Evolutionary conservation across 2,113 vertebrate species (phyloP), one percentile per base, ranked within the genome.

Genomic region (Regulus satrapa): DNA sequence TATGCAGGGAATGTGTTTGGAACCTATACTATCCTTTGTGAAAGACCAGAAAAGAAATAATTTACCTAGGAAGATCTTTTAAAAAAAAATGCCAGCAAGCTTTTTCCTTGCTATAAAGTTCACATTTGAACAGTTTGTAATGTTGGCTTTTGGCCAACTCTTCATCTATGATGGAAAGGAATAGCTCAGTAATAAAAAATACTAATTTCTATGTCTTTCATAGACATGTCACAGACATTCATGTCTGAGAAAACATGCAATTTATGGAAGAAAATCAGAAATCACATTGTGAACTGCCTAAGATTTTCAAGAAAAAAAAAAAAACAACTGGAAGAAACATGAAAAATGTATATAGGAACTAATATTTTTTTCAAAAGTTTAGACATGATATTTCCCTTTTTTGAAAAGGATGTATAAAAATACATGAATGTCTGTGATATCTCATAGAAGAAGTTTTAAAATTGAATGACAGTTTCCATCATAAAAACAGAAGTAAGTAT

Each of bases 241-340:
- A 25, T 73, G 41, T 56, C 84, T 18, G 24, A 49, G 41, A 82
- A 89, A 83, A 92, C 48, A 81, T 45, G 48, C 78, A 75, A 78
- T 94, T 95, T 94, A 32, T 56, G 67, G 56, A 87, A 59, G 68
- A 85, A 93, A 92, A 92, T 91, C 87, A 38, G 63, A 86, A 71
- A 84, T 89, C 49, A 52, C 48, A 72, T 78, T 77, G 48, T 72
- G 62, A 91, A 52, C 24, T 72, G 28, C 66, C 72, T 80, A 84
- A 80, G 51, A 83, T 62, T 92, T 85, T 95, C 13, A 74, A 56
- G 51, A 29, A 80, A 82, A 41, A 38, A 41, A 38, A 64, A 91
- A 11, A 25, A 63, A 6, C 32, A 77, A 86, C 5, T 54, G 31
- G 23, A 68, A 83, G 24, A 77, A 78, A 9, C 4, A 21, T 41